Evolutionary conservation across 2,797 vertebrate species (phyloP).

Genomic region (Pipistrellus pipistrellus): DNA sequence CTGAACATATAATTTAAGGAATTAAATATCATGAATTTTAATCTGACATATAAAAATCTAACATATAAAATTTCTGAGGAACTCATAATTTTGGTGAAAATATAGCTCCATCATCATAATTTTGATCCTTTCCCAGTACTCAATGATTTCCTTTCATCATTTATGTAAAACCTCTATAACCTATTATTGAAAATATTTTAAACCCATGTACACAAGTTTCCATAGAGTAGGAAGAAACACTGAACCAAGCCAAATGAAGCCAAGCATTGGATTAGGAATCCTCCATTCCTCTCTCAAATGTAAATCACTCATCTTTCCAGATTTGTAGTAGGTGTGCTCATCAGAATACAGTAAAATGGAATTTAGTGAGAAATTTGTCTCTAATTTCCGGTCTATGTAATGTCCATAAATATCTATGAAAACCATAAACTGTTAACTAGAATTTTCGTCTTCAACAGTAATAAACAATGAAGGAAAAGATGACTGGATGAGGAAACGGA

Average conservation of each 20-base stretch:
- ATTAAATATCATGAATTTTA: not conserved
- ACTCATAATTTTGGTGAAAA: not conserved
- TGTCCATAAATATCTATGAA: not conserved
- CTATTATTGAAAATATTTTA: constrained; percentile 26
- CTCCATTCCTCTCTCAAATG: not conserved
- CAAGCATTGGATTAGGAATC: not conserved
- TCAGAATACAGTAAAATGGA: not conserved
- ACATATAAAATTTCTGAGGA: not conserved
- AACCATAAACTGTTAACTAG: not conserved
- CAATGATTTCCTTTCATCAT: constrained; percentile 22
- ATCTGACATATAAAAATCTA: not conserved
- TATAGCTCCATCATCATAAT: not conserved
- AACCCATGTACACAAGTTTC: not conserved
- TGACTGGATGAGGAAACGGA: not conserved
- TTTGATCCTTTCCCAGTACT: not conserved
- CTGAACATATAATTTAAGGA: not conserved
- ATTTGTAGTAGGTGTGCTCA: not conserved
- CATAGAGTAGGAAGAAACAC: constrained; percentile 26
- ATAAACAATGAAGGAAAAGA: not conserved
- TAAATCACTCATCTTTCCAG: not conserved
- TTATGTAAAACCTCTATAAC: not conserved
- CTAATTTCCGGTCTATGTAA: not conserved
- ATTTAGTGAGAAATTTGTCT: not conserved
- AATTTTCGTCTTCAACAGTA: constrained; percentile 9
- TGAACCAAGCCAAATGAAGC: not conserved